phyloP scores from a whole-genome alignment of 2,888 invertebrate genomes.

The Drosophila algonquin region DNA sequence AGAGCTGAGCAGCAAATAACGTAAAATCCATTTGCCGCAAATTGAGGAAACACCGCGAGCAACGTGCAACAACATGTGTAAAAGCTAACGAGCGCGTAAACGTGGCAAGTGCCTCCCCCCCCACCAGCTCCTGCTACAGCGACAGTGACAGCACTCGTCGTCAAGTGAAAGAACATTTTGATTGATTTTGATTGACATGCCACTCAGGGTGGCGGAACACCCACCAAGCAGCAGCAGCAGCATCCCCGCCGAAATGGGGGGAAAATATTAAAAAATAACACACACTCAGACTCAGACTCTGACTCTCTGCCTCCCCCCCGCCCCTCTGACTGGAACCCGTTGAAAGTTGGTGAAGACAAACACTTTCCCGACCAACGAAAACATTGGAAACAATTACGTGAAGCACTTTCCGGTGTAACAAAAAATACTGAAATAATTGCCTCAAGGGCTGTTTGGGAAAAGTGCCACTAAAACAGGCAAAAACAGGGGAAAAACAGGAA shows the following conservation, averaged over 20 bases:
- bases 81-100: conserved; percentile 58
- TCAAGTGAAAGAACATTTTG: conserved; percentile 56
- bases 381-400: conserved; percentile 24
- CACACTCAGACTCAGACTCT: not conserved
- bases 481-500: conserved; percentile 4
- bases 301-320: not conserved
- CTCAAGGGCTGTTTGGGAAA: conserved; percentile 28
- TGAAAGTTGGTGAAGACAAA: conserved; percentile 7
- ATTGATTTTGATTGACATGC: conserved; percentile 79
- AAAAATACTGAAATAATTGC: conserved; percentile 28
- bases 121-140: not conserved
- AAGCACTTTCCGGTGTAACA: conserved; percentile 32
- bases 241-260: not conserved
- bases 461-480: conserved; percentile 29
- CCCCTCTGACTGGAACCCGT: not conserved
- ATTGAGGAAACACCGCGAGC: conserved; percentile 24
- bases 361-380: conserved; percentile 15
- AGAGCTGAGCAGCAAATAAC: conserved; percentile 22
- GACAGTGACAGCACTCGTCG: conserved; percentile 16
- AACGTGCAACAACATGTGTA: conserved; percentile 58
- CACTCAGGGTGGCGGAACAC: conserved; percentile 42
- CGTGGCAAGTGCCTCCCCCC: conserved; percentile 1
- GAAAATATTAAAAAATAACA: conserved; percentile 14
- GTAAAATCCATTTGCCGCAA: conserved; percentile 47
- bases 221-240: conserved; percentile 14